Conservation (phyloP, 2,797 vertebrate species). For the Antrozous pallidus region DNA sequence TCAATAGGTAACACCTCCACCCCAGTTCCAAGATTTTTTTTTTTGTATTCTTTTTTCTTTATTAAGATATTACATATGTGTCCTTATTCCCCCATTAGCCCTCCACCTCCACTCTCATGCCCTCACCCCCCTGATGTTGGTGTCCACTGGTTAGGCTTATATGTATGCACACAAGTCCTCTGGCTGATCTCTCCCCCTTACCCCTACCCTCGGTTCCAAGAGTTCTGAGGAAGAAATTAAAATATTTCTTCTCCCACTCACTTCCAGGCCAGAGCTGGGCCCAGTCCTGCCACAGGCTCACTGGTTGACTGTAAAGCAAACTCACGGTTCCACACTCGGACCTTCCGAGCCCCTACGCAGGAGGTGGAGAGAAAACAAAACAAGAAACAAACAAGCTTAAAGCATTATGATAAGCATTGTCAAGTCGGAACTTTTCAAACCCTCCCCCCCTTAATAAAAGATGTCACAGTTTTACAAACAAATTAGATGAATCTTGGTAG, state of each 20-base stretch:
- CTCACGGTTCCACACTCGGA: slow-evolving; percentile 95
- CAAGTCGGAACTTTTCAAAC: not conserved
- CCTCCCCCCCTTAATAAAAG: not conserved
- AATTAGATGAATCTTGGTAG: not conserved
- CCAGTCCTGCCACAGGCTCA: slow-evolving; percentile 90
- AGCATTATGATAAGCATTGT: not conserved
- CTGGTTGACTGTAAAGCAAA: slow-evolving; percentile 95
- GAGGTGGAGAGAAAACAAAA: not conserved
- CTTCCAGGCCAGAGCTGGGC: slow-evolving; percentile 95
- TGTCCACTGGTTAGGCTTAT: too few relatives aligned
- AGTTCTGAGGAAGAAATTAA: not conserved
- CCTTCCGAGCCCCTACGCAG: slow-evolving; percentile 87
- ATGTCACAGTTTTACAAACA: not conserved
- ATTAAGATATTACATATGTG: too few relatives aligned
- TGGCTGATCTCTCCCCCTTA: not conserved
- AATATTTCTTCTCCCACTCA: slow-evolving; percentile 79
- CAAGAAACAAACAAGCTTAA: not conserved
- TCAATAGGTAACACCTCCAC: not conserved
- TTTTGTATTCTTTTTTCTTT: too few relatives aligned
- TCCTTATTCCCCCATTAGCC: too few relatives aligned
- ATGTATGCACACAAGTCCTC: too few relatives aligned
- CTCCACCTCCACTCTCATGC: too few relatives aligned
- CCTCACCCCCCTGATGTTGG: too few relatives aligned
- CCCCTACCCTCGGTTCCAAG: not conserved
- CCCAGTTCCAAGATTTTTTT: not conserved